A percentile compares a stretch with the other conserved stretches of the same genome.
These are phyloP conservation scores for Ips nitidus DNA, from an alignment of 1,140 invertebrate species.

Conservation along the genomic window DNA sequence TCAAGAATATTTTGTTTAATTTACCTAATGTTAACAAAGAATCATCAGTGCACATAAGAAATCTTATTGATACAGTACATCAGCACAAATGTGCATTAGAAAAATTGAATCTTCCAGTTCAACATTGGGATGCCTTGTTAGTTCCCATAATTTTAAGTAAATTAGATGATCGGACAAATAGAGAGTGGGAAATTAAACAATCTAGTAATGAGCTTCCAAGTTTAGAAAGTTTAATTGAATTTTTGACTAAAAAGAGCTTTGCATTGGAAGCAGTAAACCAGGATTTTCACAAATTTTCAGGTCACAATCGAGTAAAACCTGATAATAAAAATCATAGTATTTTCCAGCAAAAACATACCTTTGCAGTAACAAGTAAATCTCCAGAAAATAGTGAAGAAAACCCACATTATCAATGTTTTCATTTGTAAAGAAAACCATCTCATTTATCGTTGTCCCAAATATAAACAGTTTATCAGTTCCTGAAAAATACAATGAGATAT, in stretches of 20 bases:
- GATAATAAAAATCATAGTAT: neutral
- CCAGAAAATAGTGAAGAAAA: neutral
- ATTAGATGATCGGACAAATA: constrained; percentile 15
- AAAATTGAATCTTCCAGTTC: constrained; percentile 16
- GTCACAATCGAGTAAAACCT: neutral
- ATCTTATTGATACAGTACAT: constrained; percentile 18
- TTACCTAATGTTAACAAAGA: too few species aligned
- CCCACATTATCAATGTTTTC: neutral
- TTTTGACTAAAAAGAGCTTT: constrained; percentile 27
- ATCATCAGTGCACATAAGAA: neutral
- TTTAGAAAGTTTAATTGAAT: constrained; percentile 21
- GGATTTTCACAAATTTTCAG: neutral
- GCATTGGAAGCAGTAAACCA: constrained; percentile 23
- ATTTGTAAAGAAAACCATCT: neutral
- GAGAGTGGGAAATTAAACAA: constrained; percentile 27
- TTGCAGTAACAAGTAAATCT: neutral
- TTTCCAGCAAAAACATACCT: neutral
- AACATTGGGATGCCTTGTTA: constrained; percentile 20
- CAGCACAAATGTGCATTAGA: constrained; percentile 9
- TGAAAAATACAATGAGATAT: neutral
- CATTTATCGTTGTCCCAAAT: neutral
- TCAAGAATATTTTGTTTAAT: too few species aligned
- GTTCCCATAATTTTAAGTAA: constrained; percentile 22
- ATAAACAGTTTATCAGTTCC: neutral
- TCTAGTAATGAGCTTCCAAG: constrained; percentile 1